Base-by-base conservation (phyloP, 1,140 invertebrate species). In the Danaus melanippus region DNA sequence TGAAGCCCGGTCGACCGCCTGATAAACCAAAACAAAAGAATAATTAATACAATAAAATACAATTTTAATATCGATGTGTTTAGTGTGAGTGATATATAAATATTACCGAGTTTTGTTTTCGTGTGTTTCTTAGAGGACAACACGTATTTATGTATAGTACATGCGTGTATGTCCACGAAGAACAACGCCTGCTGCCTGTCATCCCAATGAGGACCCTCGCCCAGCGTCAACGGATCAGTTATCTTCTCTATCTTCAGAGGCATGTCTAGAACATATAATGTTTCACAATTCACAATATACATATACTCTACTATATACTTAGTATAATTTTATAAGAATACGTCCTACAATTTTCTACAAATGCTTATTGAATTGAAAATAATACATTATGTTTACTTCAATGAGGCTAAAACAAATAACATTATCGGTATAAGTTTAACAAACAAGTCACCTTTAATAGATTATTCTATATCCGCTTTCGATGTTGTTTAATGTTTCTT, bases 191-290 rank as follows among this genome's bases (percentile, higher is more conserved):
- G 84, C 11, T 84, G 76, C 7, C 66, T 57, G 2, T 80, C 78
- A 63, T 91, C 90, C 91, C 91, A 92, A 69, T 91, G 90, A 12
- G 90, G 90, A 4, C 90, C 90, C 70, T 89, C 89, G 8, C 88
- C 89, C 42, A 89, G 53, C 11, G 69, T 17, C n/a, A 79, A 46
- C 0, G 76, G 67, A 1, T 74, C 69, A 0, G 67, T 68, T 5
- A 83, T 72, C 62, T 76, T 69, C 39, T 79, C 65, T 11, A 87
- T 70, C 45, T 67, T 65, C 1, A 71, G 3, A n/a, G 71, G 60
- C 76, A 79, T 79, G 69, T 74, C 43, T 8, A 60, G 15, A 56
- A 49, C 12, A 53, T 21, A 39, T 44, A 3, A 32, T 32, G 21
- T 32, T 7, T 32, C 21, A 32, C 7, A 32, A 15, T 15, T 15